Evolutionary conservation across 2,113 vertebrate genomes (phyloP), one percentile per base, ranked within the genome.

Genomic region (Lathamus discolor): DNA sequence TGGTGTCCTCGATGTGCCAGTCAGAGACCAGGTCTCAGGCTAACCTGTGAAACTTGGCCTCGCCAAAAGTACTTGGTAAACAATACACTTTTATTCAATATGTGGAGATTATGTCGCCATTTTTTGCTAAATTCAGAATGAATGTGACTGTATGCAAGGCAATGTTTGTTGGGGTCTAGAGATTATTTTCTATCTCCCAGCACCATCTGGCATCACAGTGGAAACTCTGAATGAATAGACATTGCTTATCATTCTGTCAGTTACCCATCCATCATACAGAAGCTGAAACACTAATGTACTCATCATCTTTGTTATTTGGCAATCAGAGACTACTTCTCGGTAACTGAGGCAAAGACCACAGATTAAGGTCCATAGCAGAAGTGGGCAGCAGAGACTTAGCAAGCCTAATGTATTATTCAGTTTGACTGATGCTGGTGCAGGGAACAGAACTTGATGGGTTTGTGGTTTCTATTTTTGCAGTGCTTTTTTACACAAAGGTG

Each of bases 241-340:
- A 87, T n/a, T 61, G 28, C 83, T 93, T 81, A 78, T 88, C 88
- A 82, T 81, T 81, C 82, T 87, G 89, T 76, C 88, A 85, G 68
- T 75, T 82, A 70, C 51, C 81, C 63, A 54, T 75, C 74, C 67
- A 51, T 83, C 83, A 22, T 66, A 59, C 41, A 76, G 88, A 81
- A 79, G 63, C 66, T 64, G 80, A 72, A 89, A 66, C 8, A 0
- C 51, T 88, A 90, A 76, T 76, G 81, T 89, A 54, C 88, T 87
- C 87, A 52, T 86, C 87, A 27, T 63, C 41, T 82, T 46, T 86
- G 89, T 49, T 70, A 74, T 75, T 81, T 76, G 91, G 69, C 75
- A 92, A 52, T 93, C 80, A 78, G 85, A 77, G 73, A 89, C 77
- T 62, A 33, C 77, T 87, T 85, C 37, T 46, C 0, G 2, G 74